These are phyloP conservation scores for Epizoanthus illoricatus DNA, from an alignment of 92 coral and sea anemone species.

Conservation along the genomic window DNA sequence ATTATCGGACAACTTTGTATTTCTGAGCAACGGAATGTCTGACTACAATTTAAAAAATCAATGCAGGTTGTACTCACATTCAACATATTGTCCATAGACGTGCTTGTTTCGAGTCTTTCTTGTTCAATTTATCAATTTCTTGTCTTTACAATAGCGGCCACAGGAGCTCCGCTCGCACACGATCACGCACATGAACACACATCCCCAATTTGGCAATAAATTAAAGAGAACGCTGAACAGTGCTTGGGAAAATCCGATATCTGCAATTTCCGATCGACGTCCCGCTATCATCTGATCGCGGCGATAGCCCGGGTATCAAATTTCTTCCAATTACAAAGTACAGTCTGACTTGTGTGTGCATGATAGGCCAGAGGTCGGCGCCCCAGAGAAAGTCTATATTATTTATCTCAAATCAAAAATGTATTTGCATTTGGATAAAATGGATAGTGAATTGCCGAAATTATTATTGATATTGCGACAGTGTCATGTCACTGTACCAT, in stretches of 20 bases:
- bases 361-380: too few species aligned
- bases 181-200: conserved; percentile 28
- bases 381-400: conserved; percentile 7
- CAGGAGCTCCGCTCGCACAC: conserved; percentile 5
- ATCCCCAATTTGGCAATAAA: background rate
- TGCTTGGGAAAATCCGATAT: conserved; percentile 16
- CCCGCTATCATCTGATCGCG: conserved; percentile 23
- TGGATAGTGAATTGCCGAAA: conserved; percentile 7
- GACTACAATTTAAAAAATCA: too few species aligned
- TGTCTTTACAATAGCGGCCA: background rate
- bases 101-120: background rate
- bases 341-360: background rate
- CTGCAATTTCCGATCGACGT: conserved; percentile 28
- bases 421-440: conserved; percentile 17
- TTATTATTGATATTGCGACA: conserved; percentile 12
- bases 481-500: background rate
- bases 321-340: conserved; percentile 5
- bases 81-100: too few species aligned
- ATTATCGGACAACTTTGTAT: too few species aligned
- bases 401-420: conserved; percentile 7
- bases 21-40: too few species aligned
- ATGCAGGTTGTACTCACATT: too few species aligned
- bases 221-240: background rate
- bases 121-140: background rate
- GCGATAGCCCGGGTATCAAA: conserved; percentile 11